phyloP scores from a whole-genome alignment of 2,113 vertebrate genomes.

The Lophura nycthemera region DNA sequence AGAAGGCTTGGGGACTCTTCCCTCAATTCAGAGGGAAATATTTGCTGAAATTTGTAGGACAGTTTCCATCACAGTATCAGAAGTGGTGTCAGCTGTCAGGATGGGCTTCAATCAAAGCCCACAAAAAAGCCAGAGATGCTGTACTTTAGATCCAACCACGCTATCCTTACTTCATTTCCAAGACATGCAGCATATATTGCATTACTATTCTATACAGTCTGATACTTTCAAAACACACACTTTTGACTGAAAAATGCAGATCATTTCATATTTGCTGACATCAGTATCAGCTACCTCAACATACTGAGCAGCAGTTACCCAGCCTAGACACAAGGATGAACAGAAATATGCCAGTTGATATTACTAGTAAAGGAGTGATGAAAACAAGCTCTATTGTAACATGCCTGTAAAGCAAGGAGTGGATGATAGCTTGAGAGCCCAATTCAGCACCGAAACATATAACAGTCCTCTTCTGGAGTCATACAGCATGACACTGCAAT shows the following conservation, averaged over 20 bases:
- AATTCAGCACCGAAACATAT: not conserved
- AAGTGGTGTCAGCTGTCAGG: not conserved
- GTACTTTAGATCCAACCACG: not conserved
- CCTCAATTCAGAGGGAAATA: not conserved
- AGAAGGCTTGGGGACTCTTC: not conserved
- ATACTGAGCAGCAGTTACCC: not conserved
- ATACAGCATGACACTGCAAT: not conserved
- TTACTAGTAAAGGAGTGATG: not conserved
- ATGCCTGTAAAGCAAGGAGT: not conserved
- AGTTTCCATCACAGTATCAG: not conserved
- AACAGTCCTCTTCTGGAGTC: not conserved
- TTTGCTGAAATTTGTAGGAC: not conserved
- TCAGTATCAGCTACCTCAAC: not conserved
- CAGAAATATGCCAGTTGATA: not conserved
- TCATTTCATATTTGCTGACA: not conserved
- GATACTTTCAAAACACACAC: not conserved
- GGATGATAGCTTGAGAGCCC: not conserved
- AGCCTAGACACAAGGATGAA: not conserved
- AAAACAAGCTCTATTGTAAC: not conserved
- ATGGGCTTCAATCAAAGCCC: not conserved
- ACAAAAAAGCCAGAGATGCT: accelerated
- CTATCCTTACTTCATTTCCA: not conserved
- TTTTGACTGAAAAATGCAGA: not conserved
- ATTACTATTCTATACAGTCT: not conserved
- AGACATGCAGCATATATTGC: not conserved